Evolutionary conservation across 2,888 invertebrate genomes (phyloP), one percentile per base, ranked within the genome.

Genomic region (Scotopteryx bipunctaria): DNA sequence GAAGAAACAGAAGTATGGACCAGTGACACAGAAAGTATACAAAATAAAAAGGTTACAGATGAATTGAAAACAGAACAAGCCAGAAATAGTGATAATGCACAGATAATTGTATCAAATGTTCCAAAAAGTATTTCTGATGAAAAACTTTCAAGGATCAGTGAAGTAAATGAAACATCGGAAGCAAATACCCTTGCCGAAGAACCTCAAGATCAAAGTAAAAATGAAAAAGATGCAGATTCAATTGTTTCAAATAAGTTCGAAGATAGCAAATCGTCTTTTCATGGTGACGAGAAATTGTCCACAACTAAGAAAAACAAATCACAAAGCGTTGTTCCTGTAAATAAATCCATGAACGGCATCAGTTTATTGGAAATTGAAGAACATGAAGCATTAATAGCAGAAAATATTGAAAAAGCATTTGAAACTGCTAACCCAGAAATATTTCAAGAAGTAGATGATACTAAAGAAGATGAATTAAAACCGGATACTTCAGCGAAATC

Each of bases 131-230:
- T 31, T 9, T 29, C 41, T 8, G 31, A 41, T 29, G 9, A 9
- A 19, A 41, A 19, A 14, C 41, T 41, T 13, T 41, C 41, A 19
- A 11, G 31, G 4, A 41, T 41, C 31, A 41, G 41, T 17, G 41
- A 41, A 41, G 41, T 31, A 41, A 31, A 41, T 3, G 19, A 36
- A 11, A 36, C 9, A 11, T 27, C 38, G 6, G 27, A 38, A 16
- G 5, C 27, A 16, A 27, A 9, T n/a, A 38, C 27, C 5, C 9
- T 38, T 27, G 3, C 5, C 9, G 38, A 38, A 38, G 9, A 25
- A 1, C 11, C 23, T n/a, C n/a, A 23, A 23, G 37, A 37, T 15
- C 5, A n/a, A 9, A 25, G 21, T 3, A n/a, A 14, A 15, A 11
- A 37, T 11, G 23, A 37, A 19, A 19, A 13, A 19, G 6, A 31